phyloP scores from a whole-genome alignment of 1,140 invertebrate species.

The Thrips palmi region DNA sequence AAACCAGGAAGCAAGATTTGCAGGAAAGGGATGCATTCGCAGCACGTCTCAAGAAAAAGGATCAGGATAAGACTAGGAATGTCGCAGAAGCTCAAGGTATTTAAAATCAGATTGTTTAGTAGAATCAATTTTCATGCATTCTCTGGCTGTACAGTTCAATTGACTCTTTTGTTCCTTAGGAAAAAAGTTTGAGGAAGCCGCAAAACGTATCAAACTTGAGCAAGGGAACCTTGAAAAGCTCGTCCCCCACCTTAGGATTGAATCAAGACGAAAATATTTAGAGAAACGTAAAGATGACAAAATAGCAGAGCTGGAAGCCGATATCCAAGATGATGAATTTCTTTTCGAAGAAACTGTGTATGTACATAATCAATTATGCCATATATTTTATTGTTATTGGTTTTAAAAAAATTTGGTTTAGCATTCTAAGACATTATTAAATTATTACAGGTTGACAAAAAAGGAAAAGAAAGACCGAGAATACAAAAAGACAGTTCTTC shows the following conservation, averaged over 20 bases:
- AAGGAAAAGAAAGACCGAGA: constrained; percentile 65
- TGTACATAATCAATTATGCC: constrained; percentile 24
- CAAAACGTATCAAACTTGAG: constrained; percentile 76
- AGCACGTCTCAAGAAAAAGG: constrained; percentile 66
- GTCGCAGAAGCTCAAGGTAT: constrained; percentile 37
- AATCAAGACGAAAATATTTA: constrained; percentile 86
- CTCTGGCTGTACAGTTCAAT: constrained; percentile 1
- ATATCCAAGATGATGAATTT: constrained; percentile 93
- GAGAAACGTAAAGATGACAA: constrained; percentile 93
- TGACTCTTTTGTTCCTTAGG: constrained; percentile 23
- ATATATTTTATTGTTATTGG: background rate
- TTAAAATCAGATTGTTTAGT: background rate
- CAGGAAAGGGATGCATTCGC: constrained; percentile 91
- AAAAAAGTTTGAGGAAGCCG: constrained; percentile 76
- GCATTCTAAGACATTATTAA: background rate
- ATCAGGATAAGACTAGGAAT: constrained; percentile 77
- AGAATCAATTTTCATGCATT: constrained; percentile 3
- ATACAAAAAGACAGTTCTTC: constrained; percentile 80
- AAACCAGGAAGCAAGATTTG: constrained; percentile 59
- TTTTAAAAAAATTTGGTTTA: constrained; percentile 1
- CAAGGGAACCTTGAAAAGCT: constrained; percentile 67
- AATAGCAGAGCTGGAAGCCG: constrained; percentile 83
- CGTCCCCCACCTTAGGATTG: constrained; percentile 68
- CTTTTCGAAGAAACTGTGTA: constrained; percentile 77
- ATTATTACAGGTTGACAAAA: constrained; percentile 53